phyloP scores from a whole-genome alignment of 1,140 invertebrate species.

The Akabosia matsudoensis region DNA sequence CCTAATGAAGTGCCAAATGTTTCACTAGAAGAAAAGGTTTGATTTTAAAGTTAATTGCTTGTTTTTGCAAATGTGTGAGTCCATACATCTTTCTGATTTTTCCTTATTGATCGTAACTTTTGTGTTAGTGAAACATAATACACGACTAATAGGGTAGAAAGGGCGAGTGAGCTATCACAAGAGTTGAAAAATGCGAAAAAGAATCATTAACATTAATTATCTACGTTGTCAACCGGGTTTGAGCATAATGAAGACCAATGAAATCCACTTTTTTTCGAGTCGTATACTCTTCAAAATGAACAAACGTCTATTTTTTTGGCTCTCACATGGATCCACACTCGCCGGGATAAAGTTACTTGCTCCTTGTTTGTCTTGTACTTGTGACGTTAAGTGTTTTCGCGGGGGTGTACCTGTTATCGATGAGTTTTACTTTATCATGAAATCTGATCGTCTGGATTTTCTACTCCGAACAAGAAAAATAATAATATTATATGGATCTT shows the following conservation, averaged over 20 bases:
- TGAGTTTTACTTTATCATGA: background rate
- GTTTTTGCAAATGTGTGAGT: background rate
- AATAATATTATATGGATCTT: too few relatives aligned
- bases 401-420: background rate
- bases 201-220: background rate
- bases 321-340: background rate
- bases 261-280: too few relatives aligned
- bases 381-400: constrained; percentile 4
- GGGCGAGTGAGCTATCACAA: background rate
- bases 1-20: too few relatives aligned
- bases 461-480: background rate
- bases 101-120: too few relatives aligned
- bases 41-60: background rate
- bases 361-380: constrained; percentile 13
- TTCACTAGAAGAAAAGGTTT: too few relatives aligned
- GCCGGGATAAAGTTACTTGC: background rate
- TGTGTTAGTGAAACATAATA: background rate
- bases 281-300: too few relatives aligned
- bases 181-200: background rate
- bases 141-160: background rate
- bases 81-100: background rate
- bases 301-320: too few relatives aligned
- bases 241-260: background rate
- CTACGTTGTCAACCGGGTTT: background rate
- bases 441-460: background rate